Base-by-base conservation (phyloP, 2,797 vertebrate genomes). In the Acomys russatus region DNA sequence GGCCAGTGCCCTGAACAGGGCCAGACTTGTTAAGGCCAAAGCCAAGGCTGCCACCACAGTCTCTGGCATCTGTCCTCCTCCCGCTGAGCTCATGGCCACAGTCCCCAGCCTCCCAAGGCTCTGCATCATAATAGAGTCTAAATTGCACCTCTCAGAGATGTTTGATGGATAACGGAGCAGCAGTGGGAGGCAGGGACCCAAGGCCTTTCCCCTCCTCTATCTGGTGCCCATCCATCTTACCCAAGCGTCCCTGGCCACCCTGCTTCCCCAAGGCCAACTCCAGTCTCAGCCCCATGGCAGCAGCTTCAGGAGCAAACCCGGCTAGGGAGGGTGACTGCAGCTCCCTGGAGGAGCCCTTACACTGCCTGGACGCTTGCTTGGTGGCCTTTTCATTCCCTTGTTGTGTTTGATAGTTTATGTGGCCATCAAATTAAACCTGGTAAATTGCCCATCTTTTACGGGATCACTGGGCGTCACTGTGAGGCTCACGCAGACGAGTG, bases 341-440 rank as follows among this genome's bases (percentile, higher is more conserved):
- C 79, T 54, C 1, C 5, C 68, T 30, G 44, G 82, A 90, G 77
- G 64, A 85, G 56, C 51, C 73, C 51, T 64, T 68, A 86, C 79
- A 92, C 25, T 59, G 84, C 68, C n/a, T 0, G 0, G 71, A 63
- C 9, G 76, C 88, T 90, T 61, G 76, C 88, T 90, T 61, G 44
- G 80, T 59, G 51, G 95, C 93, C 49, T 88, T 95, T 96, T 91
- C 70, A 88, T 93, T 90, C 96, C 87, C 96, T 93, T 78, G 96
- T 90, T 91, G 95, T 94, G 86, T 96, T 84, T 66, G 94, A 59
- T 35, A 54, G 94, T 95, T 98, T 96, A 97, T 94, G 94, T 83
- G 78, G 96, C 95, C 78, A 91, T 98, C 97, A 98, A 91, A 96
- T 95, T 96, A 97, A 96, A 91, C 91, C 96, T 20, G 33, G 96